Base-by-base conservation (phyloP, 2,113 vertebrate species). In the Opisthocomus hoazin region DNA sequence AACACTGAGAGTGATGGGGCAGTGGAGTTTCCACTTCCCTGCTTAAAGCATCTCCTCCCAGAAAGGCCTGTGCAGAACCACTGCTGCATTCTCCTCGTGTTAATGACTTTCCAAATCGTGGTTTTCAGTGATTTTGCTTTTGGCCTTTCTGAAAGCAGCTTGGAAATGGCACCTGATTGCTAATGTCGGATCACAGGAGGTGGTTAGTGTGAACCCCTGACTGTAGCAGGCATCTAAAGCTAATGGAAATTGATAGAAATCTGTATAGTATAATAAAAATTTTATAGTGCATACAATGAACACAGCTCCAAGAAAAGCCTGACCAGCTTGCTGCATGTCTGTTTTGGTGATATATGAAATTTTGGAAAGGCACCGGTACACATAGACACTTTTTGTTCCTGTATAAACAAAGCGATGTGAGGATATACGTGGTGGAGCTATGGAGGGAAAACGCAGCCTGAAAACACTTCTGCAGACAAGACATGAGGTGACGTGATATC, bases 111-210 rank as follows among this genome's bases (percentile, higher is more conserved):
- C 64, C 71, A 65, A 56, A 95, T 95, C 61, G 29, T 64, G 80
- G 15, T 21, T 91, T 86, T 92, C n/a, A n/a, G 64, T 74, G 84
- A 57, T 92, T 94, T 80, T 85, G 20, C 63, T 73, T 57, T 64
- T 46, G 73, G 73, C 16, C 26, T 63, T 84, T 74, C 69, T 84
- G 91, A 90, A 84, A 94, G 73, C 46, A 84, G 50, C 60, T 76
- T 88, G 76, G 58, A 95, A 97, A 93, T 74, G 76, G 58, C 64
- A 65, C 64, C 94, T 80, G 79, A 74, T 86, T 81, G 68, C 64
- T 86, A 51, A 74, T 73, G 39, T 73, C 79, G 57, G 39, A 37
- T 88, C 73, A 24, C 43, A 77, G 89, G 68, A 90, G 29, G 46
- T 71, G 84, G 76, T 54, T 75, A 51, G 41, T 63, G 77, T 78